These are phyloP conservation scores for Aphidoletes aphidimyza DNA, from an alignment of 2,888 invertebrate species.

Conservation along the genomic window DNA sequence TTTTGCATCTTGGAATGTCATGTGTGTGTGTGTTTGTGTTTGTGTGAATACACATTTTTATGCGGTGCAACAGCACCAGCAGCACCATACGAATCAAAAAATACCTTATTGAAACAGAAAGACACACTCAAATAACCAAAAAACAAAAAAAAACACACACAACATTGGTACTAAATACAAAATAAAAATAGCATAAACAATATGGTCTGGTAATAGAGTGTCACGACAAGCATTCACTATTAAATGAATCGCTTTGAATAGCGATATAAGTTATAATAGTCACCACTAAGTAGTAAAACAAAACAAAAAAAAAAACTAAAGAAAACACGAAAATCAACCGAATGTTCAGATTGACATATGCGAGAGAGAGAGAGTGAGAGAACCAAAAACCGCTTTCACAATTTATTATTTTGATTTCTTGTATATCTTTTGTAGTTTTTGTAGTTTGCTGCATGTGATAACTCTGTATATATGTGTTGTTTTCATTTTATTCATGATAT, in stretches of 20 bases:
- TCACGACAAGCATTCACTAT: conserved; percentile 46
- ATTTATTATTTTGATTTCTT: conserved; percentile 45
- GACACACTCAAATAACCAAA: neutral
- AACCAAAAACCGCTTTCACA: conserved; percentile 47
- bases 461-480: neutral
- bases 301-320: too few relatives aligned
- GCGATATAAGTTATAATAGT: neutral
- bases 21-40: too few relatives aligned
- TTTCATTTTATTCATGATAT: conserved; percentile 1
- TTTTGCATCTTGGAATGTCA: neutral
- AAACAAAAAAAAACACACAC: neutral
- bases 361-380: neutral
- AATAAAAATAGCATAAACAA: conserved; percentile 15
- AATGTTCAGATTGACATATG: neutral
- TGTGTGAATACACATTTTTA: neutral
- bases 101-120: neutral
- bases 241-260: conserved; percentile 28
- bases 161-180: too few relatives aligned
- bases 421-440: conserved; percentile 9
- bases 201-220: conserved; percentile 43
- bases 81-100: neutral
- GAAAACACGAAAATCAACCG: conserved; percentile 49
- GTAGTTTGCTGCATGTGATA: neutral
- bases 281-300: conserved; percentile 45
- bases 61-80: too few relatives aligned